Percentiles rank a stretch among this genome's conserved stretches.
phyloP scores from a whole-genome alignment of 2,797 vertebrate species.

The Dryobates pubescens region DNA sequence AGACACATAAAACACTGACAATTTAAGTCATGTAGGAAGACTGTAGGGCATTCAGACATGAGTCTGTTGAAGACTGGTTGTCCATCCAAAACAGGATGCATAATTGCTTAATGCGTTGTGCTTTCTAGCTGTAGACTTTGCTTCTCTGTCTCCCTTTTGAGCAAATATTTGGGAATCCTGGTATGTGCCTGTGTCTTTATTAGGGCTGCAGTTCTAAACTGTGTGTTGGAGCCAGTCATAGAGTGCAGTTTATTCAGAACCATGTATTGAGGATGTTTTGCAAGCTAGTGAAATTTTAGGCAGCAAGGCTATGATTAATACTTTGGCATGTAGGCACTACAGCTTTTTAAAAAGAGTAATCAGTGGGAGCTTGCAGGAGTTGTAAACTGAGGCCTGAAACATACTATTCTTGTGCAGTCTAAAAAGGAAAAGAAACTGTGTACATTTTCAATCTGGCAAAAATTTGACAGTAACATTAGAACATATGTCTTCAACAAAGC shows the following conservation, averaged over 20 bases:
- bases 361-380: conserved; percentile 2
- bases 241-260: conserved; percentile 23
- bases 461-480: conserved; percentile 64
- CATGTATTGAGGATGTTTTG: not conserved
- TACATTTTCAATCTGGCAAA: conserved; percentile 69
- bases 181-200: conserved; percentile 30
- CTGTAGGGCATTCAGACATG: not conserved
- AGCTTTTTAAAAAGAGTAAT: not conserved
- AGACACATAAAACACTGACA: not conserved
- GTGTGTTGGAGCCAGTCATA: not conserved
- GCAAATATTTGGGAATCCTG: conserved; percentile 72
- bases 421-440: conserved; percentile 61
- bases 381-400: conserved; percentile 42
- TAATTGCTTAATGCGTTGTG: not conserved
- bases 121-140: conserved; percentile 28
- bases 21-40: not conserved
- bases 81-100: not conserved
- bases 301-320: not conserved
- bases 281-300: conserved; percentile 32
- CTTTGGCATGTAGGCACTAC: not conserved
- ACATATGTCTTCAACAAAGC: conserved; percentile 63
- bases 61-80: not conserved
- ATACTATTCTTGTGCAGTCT: conserved; percentile 51
- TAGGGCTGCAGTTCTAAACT: conserved; percentile 45
- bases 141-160: conserved; percentile 42